Conservation (phyloP, 2,113 vertebrate genomes). For the Deroptyus accipitrinus region DNA sequence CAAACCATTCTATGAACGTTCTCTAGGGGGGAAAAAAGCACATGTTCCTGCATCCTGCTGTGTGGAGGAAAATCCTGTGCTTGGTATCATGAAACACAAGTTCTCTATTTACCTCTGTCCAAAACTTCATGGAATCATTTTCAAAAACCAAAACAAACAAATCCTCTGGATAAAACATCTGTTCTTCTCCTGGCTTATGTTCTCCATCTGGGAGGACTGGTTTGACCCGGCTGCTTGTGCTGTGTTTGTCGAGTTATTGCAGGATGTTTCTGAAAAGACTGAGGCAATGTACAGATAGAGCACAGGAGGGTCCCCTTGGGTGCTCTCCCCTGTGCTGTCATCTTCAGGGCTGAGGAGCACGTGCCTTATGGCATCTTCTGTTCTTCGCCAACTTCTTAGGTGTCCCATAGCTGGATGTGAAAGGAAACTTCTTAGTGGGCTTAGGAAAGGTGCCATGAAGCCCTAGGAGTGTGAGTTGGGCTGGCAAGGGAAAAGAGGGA, state of each 20-base stretch:
- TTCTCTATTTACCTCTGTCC: background rate
- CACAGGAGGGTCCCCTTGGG: background rate
- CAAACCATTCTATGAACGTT: background rate
- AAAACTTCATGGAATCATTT: background rate
- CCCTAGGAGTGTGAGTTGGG: accelerated
- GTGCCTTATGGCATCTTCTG: background rate
- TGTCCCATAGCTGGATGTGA: background rate
- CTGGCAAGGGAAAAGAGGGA: background rate
- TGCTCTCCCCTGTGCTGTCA: background rate
- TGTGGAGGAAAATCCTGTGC: background rate
- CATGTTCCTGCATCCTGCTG: background rate
- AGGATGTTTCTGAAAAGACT: background rate
- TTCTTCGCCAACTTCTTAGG: accelerated
- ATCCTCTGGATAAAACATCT: background rate
- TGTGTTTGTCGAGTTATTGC: background rate
- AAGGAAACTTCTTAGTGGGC: no score
- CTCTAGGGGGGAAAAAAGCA: accelerated
- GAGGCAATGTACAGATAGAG: background rate
- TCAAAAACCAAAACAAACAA: background rate
- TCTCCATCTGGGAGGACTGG: background rate
- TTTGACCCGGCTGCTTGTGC: background rate
- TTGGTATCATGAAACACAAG: background rate
- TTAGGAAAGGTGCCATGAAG: background rate
- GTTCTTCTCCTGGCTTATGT: background rate
- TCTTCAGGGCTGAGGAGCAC: accelerated